Evolutionary conservation across 2,888 invertebrate species (phyloP), one percentile per base, ranked within the genome.

Genomic region (Cerastis leucographa): DNA sequence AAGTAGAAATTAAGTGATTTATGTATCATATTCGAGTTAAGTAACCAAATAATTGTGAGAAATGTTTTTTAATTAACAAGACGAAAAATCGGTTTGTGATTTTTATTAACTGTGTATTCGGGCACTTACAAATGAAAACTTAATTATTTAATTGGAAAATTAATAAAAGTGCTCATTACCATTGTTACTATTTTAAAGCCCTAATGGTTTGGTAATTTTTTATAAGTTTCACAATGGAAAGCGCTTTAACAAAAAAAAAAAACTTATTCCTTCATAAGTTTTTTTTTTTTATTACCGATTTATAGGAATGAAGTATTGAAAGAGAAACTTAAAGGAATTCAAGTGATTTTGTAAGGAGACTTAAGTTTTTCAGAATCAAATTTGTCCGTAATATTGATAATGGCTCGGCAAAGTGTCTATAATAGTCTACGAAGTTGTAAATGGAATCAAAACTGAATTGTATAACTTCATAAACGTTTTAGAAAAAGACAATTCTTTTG

Each of bases 1-100:
- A 87, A 86, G 81, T 90, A 85, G 75, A 61, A 84, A 76, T 80
- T 85, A 87, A 85, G 74, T 88, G 80, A 81, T 82, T 73, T 80
- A 74, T 66, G 44, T 66, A 54, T 62, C 22, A 72, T 77, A 87
- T 83, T 84, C 86, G 73, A 82, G 78, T 76, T 78, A 78, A 71
- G 76, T 80, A 78, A 73, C 77, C 74, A 85, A 80, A 72, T 66
- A 54, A 67, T 71, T 71, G 44, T 61, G 68, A 64, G 14, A 42
- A 17, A 70, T 64, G 4, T 44, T 66, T 35, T 19, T 61, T 12
- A n/a, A 40, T 17, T 19, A 59, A 19, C 40, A 35, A 5, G n/a
- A 66, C 46, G 35, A 49, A 25, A 68, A 62, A 7, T 12, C 9
- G 0, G 51, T 44, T 73, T 65, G 14, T 17, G 17, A 35, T 22